Evolutionary conservation across 2,797 vertebrate species (phyloP).

Genomic region (Cichlasoma orientale): DNA sequence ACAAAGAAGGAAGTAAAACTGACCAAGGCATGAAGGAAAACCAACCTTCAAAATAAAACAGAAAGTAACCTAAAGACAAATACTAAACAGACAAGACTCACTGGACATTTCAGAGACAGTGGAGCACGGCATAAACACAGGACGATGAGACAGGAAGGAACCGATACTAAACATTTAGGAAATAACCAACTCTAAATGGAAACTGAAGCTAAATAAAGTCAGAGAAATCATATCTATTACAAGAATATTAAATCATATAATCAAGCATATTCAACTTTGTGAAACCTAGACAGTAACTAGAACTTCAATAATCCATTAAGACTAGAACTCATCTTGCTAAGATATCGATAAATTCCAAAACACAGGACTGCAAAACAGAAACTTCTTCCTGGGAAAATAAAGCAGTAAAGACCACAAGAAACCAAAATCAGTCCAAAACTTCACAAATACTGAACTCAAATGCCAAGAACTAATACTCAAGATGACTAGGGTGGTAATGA

Average conservation of each 20-base stretch:
- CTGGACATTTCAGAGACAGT: neutral
- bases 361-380: neutral
- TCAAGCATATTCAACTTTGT: neutral
- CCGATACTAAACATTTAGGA: neutral
- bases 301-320: neutral
- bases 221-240: neutral
- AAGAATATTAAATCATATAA: neutral
- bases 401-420: neutral
- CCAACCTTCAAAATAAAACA: neutral
- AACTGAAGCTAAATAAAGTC: neutral
- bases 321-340: neutral
- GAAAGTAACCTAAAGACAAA: neutral
- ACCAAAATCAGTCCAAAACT: neutral
- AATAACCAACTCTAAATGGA: neutral
- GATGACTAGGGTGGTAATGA: neutral
- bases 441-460: neutral
- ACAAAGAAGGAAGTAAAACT: neutral
- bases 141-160: neutral
- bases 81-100: neutral
- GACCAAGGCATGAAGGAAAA: neutral
- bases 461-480: neutral
- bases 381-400: neutral
- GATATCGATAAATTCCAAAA: neutral
- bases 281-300: neutral
- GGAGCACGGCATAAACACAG: neutral